Evolutionary conservation across 1,140 invertebrate genomes (phyloP).

Genomic region (Wiebesia pumilae): DNA sequence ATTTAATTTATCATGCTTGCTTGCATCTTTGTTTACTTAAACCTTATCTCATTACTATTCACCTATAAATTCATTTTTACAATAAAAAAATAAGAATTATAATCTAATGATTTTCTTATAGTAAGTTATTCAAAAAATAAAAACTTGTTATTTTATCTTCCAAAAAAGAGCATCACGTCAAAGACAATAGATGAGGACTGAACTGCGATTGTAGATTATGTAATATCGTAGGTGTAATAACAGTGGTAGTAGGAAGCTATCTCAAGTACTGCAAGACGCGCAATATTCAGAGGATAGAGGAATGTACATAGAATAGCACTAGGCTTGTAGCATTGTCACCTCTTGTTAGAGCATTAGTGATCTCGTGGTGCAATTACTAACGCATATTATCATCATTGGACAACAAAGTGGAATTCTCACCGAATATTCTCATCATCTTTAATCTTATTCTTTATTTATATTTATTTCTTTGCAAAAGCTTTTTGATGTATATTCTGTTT

Average conservation of each 20-base stretch:
- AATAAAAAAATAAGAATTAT: too few relatives aligned
- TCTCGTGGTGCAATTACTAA: constrained; percentile 58
- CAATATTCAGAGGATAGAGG: constrained; percentile 3
- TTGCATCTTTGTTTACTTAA: too few relatives aligned
- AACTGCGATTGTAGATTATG: constrained; percentile 2
- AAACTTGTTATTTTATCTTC: too few relatives aligned
- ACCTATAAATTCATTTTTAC: too few relatives aligned
- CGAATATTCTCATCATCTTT: not conserved
- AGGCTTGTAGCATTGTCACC: constrained; percentile 56
- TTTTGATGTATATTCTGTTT: not conserved
- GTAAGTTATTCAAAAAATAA: too few relatives aligned
- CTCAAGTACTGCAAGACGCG: constrained; percentile 31
- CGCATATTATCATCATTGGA: not conserved
- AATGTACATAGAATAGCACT: not conserved
- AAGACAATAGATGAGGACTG: not conserved
- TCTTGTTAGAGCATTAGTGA: constrained; percentile 62
- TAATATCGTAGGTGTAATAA: constrained; percentile 31
- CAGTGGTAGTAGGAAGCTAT: not conserved
- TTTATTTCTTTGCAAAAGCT: not conserved
- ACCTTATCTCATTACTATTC: too few relatives aligned
- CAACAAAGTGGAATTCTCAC: constrained; percentile 26
- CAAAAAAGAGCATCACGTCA: not conserved
- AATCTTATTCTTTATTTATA: not conserved
- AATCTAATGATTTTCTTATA: too few relatives aligned
- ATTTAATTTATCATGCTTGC: too few relatives aligned